Evolutionary conservation across 1,140 invertebrate genomes (phyloP).

Genomic region (Aphelenchoides fujianensis): DNA sequence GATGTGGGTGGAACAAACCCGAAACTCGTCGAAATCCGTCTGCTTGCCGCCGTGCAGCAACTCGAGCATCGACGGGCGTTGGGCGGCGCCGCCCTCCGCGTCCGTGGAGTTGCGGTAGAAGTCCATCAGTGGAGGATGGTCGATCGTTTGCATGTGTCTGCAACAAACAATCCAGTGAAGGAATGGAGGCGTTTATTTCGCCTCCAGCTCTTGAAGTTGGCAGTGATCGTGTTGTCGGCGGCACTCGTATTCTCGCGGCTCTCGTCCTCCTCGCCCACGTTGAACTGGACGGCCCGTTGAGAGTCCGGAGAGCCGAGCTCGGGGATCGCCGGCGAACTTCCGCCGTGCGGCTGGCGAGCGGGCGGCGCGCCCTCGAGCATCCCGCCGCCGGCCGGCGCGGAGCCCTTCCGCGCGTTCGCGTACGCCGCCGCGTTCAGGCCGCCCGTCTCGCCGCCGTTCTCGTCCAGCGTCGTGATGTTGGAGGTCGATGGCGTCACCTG

Average conservation of each 20-base stretch:
- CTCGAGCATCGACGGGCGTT: conserved; percentile 56
- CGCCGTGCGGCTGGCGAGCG: neutral
- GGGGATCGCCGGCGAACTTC: neutral
- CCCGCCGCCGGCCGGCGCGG: neutral
- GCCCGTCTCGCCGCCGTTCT: neutral
- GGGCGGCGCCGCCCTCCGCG: conserved; percentile 23
- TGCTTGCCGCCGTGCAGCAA: conserved; percentile 51
- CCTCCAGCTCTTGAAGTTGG: conserved; percentile 52
- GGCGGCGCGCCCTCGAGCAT: neutral
- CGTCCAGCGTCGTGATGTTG: neutral
- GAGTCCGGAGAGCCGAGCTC: neutral
- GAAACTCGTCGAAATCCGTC: conserved; percentile 30
- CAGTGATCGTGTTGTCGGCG: conserved; percentile 43
- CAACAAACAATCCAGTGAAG: conserved; percentile 21
- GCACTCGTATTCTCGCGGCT: conserved; percentile 19
- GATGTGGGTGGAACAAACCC: conserved; percentile 23
- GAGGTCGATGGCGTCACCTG: conserved; percentile 16
- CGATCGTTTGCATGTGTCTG: conserved; percentile 55
- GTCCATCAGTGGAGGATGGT: conserved; percentile 60
- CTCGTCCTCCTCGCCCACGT: conserved; percentile 32
- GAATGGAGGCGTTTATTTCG: neutral
- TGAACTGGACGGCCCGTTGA: conserved; percentile 33
- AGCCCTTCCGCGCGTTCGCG: neutral
- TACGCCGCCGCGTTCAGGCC: neutral
- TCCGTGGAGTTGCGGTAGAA: conserved; percentile 61